Conservation (phyloP, 2,888 invertebrate species). For the Temnothorax ravouxi region DNA sequence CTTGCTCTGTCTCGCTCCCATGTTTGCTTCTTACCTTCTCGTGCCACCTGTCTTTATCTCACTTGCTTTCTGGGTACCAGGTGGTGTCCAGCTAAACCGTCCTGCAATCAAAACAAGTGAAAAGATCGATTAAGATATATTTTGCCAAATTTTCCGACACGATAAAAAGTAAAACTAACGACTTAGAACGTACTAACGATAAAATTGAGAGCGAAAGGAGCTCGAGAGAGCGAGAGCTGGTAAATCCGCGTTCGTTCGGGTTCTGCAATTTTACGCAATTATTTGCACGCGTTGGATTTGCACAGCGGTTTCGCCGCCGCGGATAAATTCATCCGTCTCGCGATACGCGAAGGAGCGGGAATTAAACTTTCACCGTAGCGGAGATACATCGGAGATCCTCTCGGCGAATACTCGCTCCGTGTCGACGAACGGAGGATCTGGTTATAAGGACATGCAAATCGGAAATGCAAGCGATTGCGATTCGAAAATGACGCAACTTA, state of each 20-base stretch:
- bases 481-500: conserved; percentile 31
- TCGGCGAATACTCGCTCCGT: background rate
- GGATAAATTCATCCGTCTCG: conserved; percentile 37
- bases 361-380: conserved; percentile 45
- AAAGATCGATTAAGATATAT: conserved; percentile 19
- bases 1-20: conserved; percentile 96
- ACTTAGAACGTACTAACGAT: background rate
- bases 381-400: conserved; percentile 33
- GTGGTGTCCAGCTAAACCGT: conserved; percentile 66
- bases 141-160: background rate
- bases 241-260: background rate
- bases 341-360: conserved; percentile 41
- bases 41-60: conserved; percentile 59
- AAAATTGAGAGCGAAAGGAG: conserved; percentile 11
- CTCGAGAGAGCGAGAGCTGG: background rate
- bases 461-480: background rate
- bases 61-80: conserved; percentile 58
- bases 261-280: conserved; percentile 22
- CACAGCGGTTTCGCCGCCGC: conserved; percentile 23
- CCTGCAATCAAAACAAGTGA: conserved; percentile 65
- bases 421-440: background rate
- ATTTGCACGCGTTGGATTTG: conserved; percentile 10
- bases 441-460: background rate
- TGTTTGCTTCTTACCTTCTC: conserved; percentile 82
- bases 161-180: background rate